Evolutionary conservation across 2,888 invertebrate species (phyloP), one percentile per base, ranked within the genome.

Genomic region (Ligdia adustata): DNA sequence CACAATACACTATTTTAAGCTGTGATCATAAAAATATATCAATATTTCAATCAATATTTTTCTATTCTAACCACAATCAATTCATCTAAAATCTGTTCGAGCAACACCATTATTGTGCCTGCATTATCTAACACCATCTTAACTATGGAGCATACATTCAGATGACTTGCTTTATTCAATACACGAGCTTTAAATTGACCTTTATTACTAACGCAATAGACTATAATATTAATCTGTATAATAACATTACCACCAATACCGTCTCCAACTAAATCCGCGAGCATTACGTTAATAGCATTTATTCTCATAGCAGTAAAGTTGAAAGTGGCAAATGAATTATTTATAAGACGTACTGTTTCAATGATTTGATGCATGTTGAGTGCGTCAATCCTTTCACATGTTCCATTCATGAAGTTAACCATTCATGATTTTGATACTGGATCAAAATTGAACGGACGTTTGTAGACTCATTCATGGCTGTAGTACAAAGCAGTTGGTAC

Each of bases 321-420:
- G 27, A 55, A 50, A 52, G 34, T 52, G 49, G 52, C 40, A 2
- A 44, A 52, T 56, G 33, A 11, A 16, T 27, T 12, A 20, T 28
- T 61, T 59, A 57, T 52, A 57, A 57, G 57, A 61, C 53, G 58
- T 64, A 61, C 60, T 66, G 59, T 63, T 64, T 66, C 62, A 61
- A 63, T 68, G 64, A 63, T 64, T 59, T 55, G 37, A 49, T 50
- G 54, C 52, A 56, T 41, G 57, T 62, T 49, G 52, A 61, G 69
- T 71, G 66, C 75, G 68, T 80, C 76, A 79, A 74, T 75, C 70
- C 65, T 72, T 75, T 78, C 72, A 72, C 71, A 65, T 69, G 69
- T 62, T 67, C 68, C 85, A 85, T 85, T 85, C 79, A 85, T 62
- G 61, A 70, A 66, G 61, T 54, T 64, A 58, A 58, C 70, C 82